Evolutionary conservation across 2,797 vertebrate species (phyloP).

Genomic region (Potorous gilbertii): DNA sequence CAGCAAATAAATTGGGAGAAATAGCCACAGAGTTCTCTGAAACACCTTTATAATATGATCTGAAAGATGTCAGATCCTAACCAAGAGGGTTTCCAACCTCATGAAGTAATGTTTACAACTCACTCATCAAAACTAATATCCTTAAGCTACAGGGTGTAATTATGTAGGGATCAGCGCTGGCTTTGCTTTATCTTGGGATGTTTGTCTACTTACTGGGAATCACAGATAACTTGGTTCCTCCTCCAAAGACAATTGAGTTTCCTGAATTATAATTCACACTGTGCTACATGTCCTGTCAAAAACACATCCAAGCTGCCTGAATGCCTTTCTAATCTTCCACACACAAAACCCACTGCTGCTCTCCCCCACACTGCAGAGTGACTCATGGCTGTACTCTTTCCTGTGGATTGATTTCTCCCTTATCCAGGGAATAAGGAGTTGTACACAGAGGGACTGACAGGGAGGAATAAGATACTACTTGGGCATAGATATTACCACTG

Average conservation of each 20-base stretch:
- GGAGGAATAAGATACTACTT: conserved; percentile 63
- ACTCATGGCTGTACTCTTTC: conserved; percentile 51
- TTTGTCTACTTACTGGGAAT: conserved; percentile 79
- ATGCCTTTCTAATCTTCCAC: conserved; percentile 76
- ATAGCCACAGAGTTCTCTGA: conserved; percentile 38
- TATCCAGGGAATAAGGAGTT: conserved; percentile 43
- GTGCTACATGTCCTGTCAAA: conserved; percentile 76
- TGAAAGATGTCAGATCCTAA: conserved; percentile 29
- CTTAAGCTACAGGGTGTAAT: conserved; percentile 61
- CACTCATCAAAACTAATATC: conserved; percentile 53
- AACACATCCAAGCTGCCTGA: conserved; percentile 75
- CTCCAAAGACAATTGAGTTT: conserved; percentile 1
- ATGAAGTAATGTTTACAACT: conserved; percentile 14
- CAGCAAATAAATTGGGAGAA: conserved; percentile 11
- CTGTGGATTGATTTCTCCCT: conserved; percentile 46
- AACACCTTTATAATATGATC: background rate
- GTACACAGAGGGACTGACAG: conserved; percentile 29
- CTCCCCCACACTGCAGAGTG: conserved; percentile 35
- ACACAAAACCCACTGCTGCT: conserved; percentile 43
- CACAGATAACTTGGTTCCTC: conserved; percentile 77
- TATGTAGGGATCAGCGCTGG: conserved; percentile 72
- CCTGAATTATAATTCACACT: conserved; percentile 75
- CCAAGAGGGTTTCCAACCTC: conserved; percentile 36
- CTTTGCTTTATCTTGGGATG: conserved; percentile 71
- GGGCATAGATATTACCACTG: conserved; percentile 64